Evolutionary conservation across 2,888 invertebrate genomes (phyloP).

Genomic region (Stenodema calcarata): DNA sequence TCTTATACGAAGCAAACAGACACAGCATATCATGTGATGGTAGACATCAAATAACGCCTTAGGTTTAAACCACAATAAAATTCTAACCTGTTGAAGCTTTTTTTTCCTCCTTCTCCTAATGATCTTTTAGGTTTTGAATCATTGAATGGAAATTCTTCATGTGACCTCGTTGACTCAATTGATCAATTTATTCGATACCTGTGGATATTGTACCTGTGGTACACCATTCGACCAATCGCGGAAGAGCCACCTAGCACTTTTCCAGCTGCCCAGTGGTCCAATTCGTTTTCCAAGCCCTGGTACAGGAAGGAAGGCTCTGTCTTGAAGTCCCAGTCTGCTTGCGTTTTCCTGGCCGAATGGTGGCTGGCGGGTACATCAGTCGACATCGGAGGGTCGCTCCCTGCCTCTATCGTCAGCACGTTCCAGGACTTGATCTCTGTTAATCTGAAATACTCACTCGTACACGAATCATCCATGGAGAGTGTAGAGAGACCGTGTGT

Average conservation of each 20-base stretch:
- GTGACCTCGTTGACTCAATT: neutral
- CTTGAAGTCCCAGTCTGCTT: constrained; percentile 63
- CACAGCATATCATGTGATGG: too few species aligned
- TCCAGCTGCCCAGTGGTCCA: constrained; percentile 60
- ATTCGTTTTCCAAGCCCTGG: neutral
- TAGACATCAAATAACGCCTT: too few species aligned
- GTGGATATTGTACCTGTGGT: constrained; percentile 39
- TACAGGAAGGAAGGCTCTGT: constrained; percentile 59
- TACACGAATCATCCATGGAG: too few species aligned
- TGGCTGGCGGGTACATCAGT: constrained; percentile 59
- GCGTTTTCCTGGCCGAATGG: constrained; percentile 58
- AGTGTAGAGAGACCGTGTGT: too few species aligned
- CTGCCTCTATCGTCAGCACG: constrained; percentile 60
- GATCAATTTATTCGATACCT: neutral
- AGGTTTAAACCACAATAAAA: too few species aligned
- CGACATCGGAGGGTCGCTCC: constrained; percentile 59
- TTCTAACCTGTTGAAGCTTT: too few species aligned
- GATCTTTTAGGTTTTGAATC: too few species aligned
- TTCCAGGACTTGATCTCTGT: constrained; percentile 58
- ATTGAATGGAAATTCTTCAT: too few species aligned
- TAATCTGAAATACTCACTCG: constrained; percentile 56
- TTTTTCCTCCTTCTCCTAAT: too few species aligned
- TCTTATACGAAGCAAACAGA: too few species aligned
- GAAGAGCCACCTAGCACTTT: constrained; percentile 63
- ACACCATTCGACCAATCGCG: constrained; percentile 61